A percentile compares a stretch with the other conserved stretches of the same genome.
phyloP scores from a whole-genome alignment of 2,797 vertebrate species.

The Enteromius trimaculatus region DNA sequence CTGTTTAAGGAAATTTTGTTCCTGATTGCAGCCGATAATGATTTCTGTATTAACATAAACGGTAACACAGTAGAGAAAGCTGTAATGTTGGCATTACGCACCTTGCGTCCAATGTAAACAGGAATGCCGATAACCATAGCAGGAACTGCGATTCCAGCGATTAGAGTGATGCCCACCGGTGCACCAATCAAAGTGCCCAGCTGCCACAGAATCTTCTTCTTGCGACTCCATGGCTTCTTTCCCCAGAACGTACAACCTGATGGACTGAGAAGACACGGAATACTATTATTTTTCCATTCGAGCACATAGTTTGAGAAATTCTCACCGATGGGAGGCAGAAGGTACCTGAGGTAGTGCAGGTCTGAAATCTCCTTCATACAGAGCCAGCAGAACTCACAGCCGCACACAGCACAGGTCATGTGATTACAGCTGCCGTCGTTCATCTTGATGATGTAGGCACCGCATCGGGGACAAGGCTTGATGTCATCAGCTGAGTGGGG shows the following conservation, averaged over 20 bases:
- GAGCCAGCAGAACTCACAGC: constrained; percentile 99
- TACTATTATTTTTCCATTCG: background rate
- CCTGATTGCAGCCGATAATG: constrained; percentile 29
- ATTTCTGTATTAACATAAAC: background rate
- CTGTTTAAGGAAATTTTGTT: background rate
- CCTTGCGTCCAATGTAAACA: constrained; percentile 96
- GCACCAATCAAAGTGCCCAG: constrained; percentile 96
- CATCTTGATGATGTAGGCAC: constrained; percentile 99
- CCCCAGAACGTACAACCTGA: constrained; percentile 99
- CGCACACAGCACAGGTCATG: constrained; percentile 98
- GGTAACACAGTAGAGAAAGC: background rate
- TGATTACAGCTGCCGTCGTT: constrained; percentile 99
- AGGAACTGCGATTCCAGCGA: constrained; percentile 95
- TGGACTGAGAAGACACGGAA: constrained; percentile 77
- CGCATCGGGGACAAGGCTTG: constrained; percentile 96
- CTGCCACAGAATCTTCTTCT: constrained; percentile 99
- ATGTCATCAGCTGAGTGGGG: constrained; percentile 88
- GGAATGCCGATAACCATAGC: constrained; percentile 99
- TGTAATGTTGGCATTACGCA: constrained; percentile 67
- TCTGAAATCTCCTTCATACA: constrained; percentile 99
- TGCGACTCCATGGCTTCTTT: constrained; percentile 98
- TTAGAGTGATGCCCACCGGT: constrained; percentile 95
- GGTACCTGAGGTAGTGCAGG: constrained; percentile 98
- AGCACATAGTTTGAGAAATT: background rate
- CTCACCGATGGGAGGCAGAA: background rate